Conservation (phyloP, 1,140 invertebrate species). For the Micrasema minimum region DNA sequence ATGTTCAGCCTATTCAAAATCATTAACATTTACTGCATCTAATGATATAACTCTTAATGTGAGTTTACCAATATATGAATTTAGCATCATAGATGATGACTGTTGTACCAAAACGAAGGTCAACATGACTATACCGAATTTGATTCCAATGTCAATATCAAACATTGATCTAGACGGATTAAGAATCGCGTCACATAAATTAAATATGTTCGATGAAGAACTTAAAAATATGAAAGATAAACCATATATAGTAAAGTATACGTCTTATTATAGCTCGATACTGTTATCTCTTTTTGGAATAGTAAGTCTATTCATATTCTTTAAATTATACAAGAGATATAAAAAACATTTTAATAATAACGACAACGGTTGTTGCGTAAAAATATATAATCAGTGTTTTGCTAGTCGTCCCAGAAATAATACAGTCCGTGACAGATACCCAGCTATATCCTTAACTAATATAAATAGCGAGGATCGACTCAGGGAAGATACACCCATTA, state of each 20-base stretch:
- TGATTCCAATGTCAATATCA: neutral
- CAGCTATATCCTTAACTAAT: neutral
- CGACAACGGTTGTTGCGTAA: neutral
- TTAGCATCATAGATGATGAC: constrained; percentile 11
- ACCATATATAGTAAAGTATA: constrained; percentile 17
- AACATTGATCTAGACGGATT: constrained; percentile 21
- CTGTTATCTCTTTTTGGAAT: neutral
- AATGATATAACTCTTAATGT: neutral
- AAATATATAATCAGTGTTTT: neutral
- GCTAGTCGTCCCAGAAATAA: neutral
- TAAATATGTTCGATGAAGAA: constrained; percentile 19
- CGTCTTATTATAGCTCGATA: neutral
- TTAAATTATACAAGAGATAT: neutral
- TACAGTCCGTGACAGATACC: neutral
- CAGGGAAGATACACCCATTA: neutral
- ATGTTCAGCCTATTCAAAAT: neutral
- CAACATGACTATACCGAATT: constrained; percentile 1
- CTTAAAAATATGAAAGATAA: constrained; percentile 11
- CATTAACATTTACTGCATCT: neutral
- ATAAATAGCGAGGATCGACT: neutral
- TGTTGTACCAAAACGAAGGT: constrained; percentile 21
- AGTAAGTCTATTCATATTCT: neutral
- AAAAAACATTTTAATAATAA: neutral
- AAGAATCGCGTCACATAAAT: constrained; percentile 1
- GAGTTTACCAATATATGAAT: neutral